Evolutionary conservation across 1,140 invertebrate genomes (phyloP), one percentile per base, ranked within the genome.

Genomic region (Drosophila baimaii): DNA sequence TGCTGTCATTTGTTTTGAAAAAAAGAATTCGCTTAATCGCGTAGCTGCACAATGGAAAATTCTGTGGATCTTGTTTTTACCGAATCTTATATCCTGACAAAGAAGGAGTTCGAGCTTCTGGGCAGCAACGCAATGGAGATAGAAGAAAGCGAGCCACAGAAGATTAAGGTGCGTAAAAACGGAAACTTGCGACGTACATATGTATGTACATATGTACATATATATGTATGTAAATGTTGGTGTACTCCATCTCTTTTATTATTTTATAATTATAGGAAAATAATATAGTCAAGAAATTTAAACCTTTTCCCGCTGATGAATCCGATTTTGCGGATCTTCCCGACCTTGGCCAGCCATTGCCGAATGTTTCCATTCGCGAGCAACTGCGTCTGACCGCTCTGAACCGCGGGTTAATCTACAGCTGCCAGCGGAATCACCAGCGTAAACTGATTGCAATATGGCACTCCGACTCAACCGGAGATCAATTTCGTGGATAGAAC

Each of bases 311-410:
- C 23, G 5, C 8, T 5, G 12, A 37, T 23, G 17, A 23, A 6
- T 2, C 3, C 2, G 10, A 23, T 49, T 21, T 47, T 0, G 12
- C 0, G 1, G 44, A 51, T n/a, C 35, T 69, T 9, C 61, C 46
- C 10, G 35, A 66, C 13, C 35, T 66, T 5, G 17, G 13, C 5
- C 8, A 39, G 2, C 35, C 62, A 5, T 21, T 65, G 21, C 62
- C 65, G 1, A n/a, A 52, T 5, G 35, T 29, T 2, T 69, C 65
- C 35, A 12, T 52, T 44, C 21, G 35, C 9, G 65, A 69, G 29
- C 61, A 66, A 66, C 6, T 8, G 7, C 65, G 65, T 5, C 8
- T 69, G n/a, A 21, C 51, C 7, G 19, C 25, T 0, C 5, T 25
- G 25, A 33, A 27, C 10, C 31, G 35, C 7, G 19, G 15, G 2